A percentile compares a stretch with the other conserved stretches of the same genome.
Conservation (phyloP, 2,888 invertebrate genomes). For the Xestia rhomboidea region DNA sequence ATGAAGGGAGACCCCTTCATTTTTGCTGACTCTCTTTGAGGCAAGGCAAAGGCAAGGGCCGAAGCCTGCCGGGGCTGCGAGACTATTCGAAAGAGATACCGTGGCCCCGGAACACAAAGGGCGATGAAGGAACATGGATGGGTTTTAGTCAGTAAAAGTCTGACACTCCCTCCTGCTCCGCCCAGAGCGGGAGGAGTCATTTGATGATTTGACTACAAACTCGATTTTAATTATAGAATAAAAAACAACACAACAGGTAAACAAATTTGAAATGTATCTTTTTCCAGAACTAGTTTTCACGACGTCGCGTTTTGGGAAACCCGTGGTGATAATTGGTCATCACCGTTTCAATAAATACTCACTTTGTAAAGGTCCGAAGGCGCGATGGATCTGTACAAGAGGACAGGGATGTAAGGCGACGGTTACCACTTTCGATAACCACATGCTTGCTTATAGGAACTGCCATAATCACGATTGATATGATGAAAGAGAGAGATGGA, state of each 20-base stretch:
- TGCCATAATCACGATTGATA: conserved; percentile 29
- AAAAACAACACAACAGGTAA: too few relatives aligned
- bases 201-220: neutral
- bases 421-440: conserved; percentile 21
- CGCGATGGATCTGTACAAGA: conserved; percentile 67
- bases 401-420: conserved; percentile 33
- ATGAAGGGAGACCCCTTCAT: too few relatives aligned
- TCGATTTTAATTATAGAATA: too few relatives aligned
- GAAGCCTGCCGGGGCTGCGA: too few relatives aligned
- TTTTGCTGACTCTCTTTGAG: too few relatives aligned
- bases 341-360: conserved; percentile 69
- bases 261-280: neutral
- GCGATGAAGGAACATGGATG: too few relatives aligned
- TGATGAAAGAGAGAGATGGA: neutral
- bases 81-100: too few relatives aligned
- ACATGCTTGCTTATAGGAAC: conserved; percentile 9
- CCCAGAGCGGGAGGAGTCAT: too few relatives aligned
- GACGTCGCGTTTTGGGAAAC: conserved; percentile 36
- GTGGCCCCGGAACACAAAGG: too few relatives aligned
- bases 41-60: too few relatives aligned
- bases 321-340: conserved; percentile 48
- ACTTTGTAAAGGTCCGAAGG: conserved; percentile 57
- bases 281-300: conserved; percentile 27
- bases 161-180: too few relatives aligned
- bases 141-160: too few relatives aligned